Evolutionary conservation across 2,113 vertebrate species (phyloP).

Genomic region (Eptesicus fuscus): DNA sequence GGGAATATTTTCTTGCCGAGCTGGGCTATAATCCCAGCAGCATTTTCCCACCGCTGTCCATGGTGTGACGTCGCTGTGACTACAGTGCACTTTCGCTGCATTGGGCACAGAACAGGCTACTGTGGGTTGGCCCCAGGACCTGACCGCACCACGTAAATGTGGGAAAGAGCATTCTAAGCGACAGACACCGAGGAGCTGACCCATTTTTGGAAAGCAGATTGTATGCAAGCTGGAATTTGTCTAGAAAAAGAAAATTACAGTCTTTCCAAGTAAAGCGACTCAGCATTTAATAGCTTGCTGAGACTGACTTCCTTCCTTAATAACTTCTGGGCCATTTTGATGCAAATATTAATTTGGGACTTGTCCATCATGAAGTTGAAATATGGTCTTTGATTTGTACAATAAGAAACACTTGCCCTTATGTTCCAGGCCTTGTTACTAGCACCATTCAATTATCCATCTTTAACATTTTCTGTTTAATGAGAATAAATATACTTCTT

Average conservation of each 20-base stretch:
- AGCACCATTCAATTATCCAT: background rate
- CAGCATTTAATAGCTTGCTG: background rate
- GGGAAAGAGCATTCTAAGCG: background rate
- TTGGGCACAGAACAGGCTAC: background rate
- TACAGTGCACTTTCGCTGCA: background rate
- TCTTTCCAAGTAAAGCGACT: slow-evolving; percentile 24
- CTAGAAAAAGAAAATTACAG: background rate
- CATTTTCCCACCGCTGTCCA: no score
- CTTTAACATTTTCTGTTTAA: background rate
- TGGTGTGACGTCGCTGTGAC: background rate
- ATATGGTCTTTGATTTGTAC: background rate
- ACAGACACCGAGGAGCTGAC: background rate
- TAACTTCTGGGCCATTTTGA: background rate
- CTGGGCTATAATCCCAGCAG: background rate
- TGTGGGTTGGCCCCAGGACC: background rate
- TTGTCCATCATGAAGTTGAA: background rate
- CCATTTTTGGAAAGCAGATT: background rate
- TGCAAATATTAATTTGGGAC: background rate
- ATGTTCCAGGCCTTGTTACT: background rate
- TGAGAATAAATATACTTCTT: background rate
- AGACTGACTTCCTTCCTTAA: background rate
- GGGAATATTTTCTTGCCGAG: fast-evolving
- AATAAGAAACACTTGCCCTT: background rate
- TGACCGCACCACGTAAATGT: fast-evolving
- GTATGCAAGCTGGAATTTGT: background rate